Evolutionary conservation across 2,797 vertebrate genomes (phyloP).

Genomic region (Myiotriccus ornatus): DNA sequence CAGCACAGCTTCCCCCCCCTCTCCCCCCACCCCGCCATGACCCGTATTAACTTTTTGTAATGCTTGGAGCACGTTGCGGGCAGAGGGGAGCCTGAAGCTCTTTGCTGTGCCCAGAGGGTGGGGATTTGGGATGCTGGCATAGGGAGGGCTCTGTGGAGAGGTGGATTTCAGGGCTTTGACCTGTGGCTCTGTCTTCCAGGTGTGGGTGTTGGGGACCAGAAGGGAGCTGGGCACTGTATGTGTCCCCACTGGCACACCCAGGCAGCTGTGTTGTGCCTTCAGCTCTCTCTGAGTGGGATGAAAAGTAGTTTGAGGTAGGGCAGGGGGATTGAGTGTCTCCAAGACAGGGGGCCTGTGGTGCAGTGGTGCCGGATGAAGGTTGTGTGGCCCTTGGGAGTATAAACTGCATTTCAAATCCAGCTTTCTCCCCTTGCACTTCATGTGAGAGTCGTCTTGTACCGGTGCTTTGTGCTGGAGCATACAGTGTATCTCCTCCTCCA

Average conservation of each 20-base stretch:
- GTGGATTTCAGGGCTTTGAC: neutral
- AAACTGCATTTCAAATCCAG: neutral
- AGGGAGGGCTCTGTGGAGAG: neutral
- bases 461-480: neutral
- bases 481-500: neutral
- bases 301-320: accelerated
- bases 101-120: neutral
- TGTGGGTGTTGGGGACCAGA: accelerated
- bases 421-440: neutral
- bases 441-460: neutral
- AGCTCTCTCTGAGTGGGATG: accelerated
- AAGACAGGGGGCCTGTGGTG: accelerated
- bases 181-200: neutral
- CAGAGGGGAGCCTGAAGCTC: neutral
- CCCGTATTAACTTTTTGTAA: neutral
- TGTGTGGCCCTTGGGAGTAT: neutral
- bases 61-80: accelerated
- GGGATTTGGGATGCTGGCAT: neutral
- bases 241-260: accelerated
- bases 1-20: accelerated
- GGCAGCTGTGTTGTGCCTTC: accelerated
- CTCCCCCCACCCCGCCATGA: too few relatives aligned
- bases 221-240: accelerated
- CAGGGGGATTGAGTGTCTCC: neutral
- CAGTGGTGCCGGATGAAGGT: accelerated